Base-by-base conservation (phyloP, 1,140 invertebrate genomes). In the Platyura marginata region DNA sequence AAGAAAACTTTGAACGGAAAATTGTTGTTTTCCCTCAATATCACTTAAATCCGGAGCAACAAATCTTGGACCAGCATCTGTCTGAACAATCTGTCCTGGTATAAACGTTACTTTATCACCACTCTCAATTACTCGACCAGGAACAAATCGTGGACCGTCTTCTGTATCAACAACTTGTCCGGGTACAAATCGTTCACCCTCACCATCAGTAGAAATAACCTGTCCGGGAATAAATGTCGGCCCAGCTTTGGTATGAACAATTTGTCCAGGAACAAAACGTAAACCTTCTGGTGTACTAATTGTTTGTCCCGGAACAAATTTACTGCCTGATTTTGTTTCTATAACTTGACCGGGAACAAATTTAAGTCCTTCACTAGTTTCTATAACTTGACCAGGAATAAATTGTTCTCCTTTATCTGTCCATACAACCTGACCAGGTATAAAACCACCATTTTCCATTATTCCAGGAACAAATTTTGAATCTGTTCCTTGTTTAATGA, bases 1-100 rank as follows among this genome's bases (percentile, higher is more conserved):
- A 47, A 79, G 72, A 56, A 81, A 82, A 37, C 77, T 77, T 64
- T 82, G 79, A 6, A 82, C 75, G 11, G 75, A 78, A 56, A 80
- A 80, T 53, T 80, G 73, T 13, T 80, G 74, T 11, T 74, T 69
- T 10, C 75, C 75, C 21, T 72, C 67, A 3, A 70, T 72, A 50
- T 75, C 72, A 2, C 64, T 67, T 9, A 80, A 56, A 57, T 81
- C 77, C 10, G 77, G 75, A 19, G 77, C 77, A 10, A 81, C 70
- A 53, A 79, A 80, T 48, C 72, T 70, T 0, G 76, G 68, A 2
- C 79, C 77, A 55, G 21, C 19, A 40, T 23, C 21, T 15, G 43
- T 44, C 40, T 44, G 37, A 10, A 44, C 77, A 13, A 80, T 69
- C 59, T 79, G 77, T 39, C 77, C 77, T 0, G 77, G 77, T 48